phyloP scores from a whole-genome alignment of 2,797 vertebrate species.

The Smutsia temminckii region DNA sequence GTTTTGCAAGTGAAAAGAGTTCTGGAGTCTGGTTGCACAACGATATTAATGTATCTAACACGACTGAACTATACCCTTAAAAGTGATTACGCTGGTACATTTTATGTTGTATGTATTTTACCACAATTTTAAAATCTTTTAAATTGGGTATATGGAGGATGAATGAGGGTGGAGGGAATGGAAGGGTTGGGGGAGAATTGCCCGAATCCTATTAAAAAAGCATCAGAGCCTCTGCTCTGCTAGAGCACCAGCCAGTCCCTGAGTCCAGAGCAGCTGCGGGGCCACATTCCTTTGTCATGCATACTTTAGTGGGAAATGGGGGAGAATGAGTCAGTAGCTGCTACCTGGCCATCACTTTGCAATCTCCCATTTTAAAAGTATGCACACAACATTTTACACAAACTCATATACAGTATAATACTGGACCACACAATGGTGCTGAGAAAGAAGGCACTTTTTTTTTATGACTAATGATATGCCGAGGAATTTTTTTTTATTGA shows the following conservation, averaged over 20 bases:
- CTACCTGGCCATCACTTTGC: neutral
- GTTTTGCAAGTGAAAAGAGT: neutral
- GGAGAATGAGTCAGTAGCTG: neutral
- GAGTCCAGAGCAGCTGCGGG: no score
- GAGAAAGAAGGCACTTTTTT: neutral
- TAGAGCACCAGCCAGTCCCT: neutral
- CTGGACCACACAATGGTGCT: neutral
- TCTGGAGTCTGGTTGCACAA: neutral
- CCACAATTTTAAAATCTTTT: neutral
- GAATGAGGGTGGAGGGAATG: neutral
- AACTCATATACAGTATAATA: neutral
- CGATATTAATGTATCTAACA: neutral
- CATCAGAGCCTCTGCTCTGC: neutral
- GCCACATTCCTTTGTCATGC: neutral
- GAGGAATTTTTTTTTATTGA: neutral
- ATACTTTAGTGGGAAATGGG: neutral
- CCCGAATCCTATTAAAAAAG: neutral
- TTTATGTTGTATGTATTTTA: neutral
- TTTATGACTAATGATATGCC: neutral
- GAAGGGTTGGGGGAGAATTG: neutral
- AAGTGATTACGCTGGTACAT: neutral
- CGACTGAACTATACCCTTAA: neutral
- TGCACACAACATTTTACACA: neutral
- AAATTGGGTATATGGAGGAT: neutral
- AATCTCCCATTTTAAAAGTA: neutral